These are phyloP conservation scores for Nomada ruficornis DNA, from an alignment of 2,888 invertebrate genomes.

Conservation along the genomic window DNA sequence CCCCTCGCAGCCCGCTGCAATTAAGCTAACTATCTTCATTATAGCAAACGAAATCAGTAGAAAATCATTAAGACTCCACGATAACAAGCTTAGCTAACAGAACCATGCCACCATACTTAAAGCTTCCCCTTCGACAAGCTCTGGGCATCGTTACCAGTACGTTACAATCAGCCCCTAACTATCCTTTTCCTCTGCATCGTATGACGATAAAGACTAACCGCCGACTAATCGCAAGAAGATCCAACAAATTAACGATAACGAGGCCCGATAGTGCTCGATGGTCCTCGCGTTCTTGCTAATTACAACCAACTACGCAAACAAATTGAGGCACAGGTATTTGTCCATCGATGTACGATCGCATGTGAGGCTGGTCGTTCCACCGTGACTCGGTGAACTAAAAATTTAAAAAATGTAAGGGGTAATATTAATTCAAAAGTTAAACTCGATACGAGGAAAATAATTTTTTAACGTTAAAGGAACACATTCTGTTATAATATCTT, in stretches of 20 bases:
- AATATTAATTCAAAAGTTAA: too few relatives aligned
- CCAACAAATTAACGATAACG: conserved; percentile 21
- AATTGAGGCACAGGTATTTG: conserved; percentile 10
- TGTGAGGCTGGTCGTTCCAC: conserved; percentile 53
- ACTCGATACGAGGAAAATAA: too few relatives aligned
- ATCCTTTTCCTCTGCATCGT: background rate
- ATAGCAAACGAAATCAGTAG: background rate
- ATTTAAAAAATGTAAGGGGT: too few relatives aligned
- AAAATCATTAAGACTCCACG: background rate
- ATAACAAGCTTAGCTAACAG: background rate
- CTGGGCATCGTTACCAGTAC: background rate
- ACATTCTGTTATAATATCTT: too few relatives aligned
- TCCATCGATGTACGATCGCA: conserved; percentile 53
- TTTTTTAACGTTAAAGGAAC: too few relatives aligned
- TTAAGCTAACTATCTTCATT: background rate
- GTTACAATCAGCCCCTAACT: background rate
- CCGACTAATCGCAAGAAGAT: conserved; percentile 1
- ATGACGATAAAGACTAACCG: background rate
- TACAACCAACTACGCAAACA: conserved; percentile 25
- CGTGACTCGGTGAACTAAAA: conserved; percentile 21
- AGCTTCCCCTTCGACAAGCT: background rate
- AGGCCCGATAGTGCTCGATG: background rate
- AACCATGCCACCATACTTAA: background rate
- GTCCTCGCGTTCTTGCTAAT: conserved; percentile 9
- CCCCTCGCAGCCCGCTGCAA: background rate